Evolutionary conservation across 2,888 invertebrate species (phyloP).

Genomic region (Netelia melanura): DNA sequence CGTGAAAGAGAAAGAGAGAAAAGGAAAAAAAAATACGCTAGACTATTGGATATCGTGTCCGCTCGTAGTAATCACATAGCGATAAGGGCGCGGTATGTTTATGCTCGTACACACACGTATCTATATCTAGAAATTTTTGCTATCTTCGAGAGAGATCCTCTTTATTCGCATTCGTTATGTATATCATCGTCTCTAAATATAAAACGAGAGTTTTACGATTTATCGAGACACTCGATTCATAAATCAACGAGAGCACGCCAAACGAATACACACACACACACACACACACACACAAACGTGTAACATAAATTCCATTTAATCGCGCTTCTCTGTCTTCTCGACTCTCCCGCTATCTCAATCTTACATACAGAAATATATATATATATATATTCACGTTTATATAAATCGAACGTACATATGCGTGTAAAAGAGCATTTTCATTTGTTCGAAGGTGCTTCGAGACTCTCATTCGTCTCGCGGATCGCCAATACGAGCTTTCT

Average conservation of each 20-base stretch:
- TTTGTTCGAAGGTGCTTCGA: conserved; percentile 20
- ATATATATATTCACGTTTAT: background rate
- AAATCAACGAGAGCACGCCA: conserved; percentile 36
- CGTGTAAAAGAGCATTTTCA: conserved; percentile 35
- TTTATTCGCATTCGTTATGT: conserved; percentile 17
- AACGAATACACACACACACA: background rate
- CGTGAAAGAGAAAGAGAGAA: background rate
- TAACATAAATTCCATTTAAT: conserved; percentile 56
- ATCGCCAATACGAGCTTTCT: conserved; percentile 7
- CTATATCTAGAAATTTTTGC: conserved; percentile 11
- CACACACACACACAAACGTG: conserved; percentile 2
- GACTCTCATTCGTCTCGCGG: background rate
- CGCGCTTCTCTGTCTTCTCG: conserved; percentile 21
- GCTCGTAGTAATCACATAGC: conserved; percentile 51
- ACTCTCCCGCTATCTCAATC: background rate
- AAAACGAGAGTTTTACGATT: conserved; percentile 43
- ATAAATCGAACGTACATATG: background rate
- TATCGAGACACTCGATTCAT: conserved; percentile 50
- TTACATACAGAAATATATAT: background rate
- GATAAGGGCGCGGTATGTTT: conserved; percentile 51
- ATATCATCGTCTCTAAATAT: conserved; percentile 40
- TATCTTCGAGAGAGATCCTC: background rate
- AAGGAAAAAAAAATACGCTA: conserved; percentile 27
- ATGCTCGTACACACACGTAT: background rate
- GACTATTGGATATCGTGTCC: conserved; percentile 58